A percentile compares a stretch with the other conserved stretches of the same genome.
phyloP scores from a whole-genome alignment of 2,888 invertebrate species.

The Lasioglossum malachurum region DNA sequence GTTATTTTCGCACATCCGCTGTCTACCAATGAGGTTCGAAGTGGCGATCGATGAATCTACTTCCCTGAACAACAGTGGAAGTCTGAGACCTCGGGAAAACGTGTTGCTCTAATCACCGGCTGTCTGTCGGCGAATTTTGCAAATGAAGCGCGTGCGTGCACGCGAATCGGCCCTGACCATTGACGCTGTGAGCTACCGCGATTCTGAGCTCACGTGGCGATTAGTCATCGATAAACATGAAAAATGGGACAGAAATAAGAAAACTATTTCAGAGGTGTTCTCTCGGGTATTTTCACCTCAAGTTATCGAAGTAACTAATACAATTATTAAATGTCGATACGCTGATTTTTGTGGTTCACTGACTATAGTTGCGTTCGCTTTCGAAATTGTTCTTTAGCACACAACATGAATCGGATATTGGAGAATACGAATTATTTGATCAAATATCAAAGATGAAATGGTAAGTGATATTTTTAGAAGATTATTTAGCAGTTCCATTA shows the following conservation, averaged over 20 bases:
- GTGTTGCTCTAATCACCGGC: neutral
- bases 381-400: no score
- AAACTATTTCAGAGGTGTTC: neutral
- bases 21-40: neutral
- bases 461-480: no score
- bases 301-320: neutral
- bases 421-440: neutral
- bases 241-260: neutral
- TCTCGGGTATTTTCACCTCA: no score
- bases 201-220: conserved; percentile 42
- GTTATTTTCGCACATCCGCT: neutral
- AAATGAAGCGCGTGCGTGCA: neutral
- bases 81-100: neutral
- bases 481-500: no score
- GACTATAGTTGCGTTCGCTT: no score
- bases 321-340: neutral
- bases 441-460: neutral
- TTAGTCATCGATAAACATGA: neutral
- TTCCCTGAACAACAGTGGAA: neutral
- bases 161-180: conserved; percentile 33
- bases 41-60: neutral
- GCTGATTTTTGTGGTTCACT: neutral
- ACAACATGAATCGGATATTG: no score
- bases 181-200: conserved; percentile 23
- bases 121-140: conserved; percentile 7